Evolutionary conservation across 2,797 vertebrate genomes (phyloP), one percentile per base, ranked within the genome.

Genomic region (Okamejei kenojei): DNA sequence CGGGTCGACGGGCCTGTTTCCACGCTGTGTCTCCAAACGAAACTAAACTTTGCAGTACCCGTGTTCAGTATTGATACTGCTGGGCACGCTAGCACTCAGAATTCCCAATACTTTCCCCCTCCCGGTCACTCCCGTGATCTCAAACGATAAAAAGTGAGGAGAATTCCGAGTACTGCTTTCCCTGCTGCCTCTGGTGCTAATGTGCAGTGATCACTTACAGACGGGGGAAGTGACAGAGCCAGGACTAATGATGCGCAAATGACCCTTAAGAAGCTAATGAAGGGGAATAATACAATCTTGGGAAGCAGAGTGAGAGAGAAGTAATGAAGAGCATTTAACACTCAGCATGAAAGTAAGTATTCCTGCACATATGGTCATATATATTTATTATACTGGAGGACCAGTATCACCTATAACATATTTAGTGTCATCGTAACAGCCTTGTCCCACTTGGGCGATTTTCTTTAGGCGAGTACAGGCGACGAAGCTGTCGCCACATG

Each of bases 211-310:
- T 63, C 65, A 8, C 58, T 32, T 65, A 32, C 2, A 63, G 84
- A 35, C n/a, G 21, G n/a, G n/a, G 63, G 63, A 88, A 88, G 19
- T 68, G 63, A 23, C 84, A 88, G 17, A 63, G 21, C 63, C 61
- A 8, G 11, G n/a, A 68, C n/a, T 61, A 68, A 88, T 68, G 84
- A 68, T 68, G 63, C 61, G 35, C 17, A 73, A 73, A 73, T 19
- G n/a, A 68, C 84, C 61, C 63, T 88, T 23, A 68, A 88, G n/a
- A 35, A 65, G 17, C 4, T 88, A 68, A 88, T 88, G 84, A 88
- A 32, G n/a, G 63, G 61, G 84, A 32, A 84, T 88, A 88, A 65
- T 68, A 68, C 84, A 68, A 88, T 88, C 65, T 35, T 10, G 21
- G 68, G 68, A 63, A 68, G 21, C 63, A 19, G 15, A 63, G 61